phyloP scores from a whole-genome alignment of 1,140 invertebrate species.

The Drosophila nebulosa region DNA sequence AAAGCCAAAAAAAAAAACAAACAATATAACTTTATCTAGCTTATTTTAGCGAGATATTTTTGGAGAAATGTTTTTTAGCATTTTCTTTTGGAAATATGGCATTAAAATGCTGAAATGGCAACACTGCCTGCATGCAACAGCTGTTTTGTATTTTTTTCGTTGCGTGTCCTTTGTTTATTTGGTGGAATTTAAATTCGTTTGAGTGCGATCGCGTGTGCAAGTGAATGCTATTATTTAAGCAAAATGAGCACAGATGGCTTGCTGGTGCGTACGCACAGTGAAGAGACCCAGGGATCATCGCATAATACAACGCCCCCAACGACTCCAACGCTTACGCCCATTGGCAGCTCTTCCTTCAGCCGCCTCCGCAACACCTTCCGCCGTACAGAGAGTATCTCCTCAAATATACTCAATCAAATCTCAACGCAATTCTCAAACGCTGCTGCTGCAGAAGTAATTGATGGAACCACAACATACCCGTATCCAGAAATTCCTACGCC shows the following conservation, averaged over 20 bases:
- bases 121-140: slow-evolving; percentile 44
- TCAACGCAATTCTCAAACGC: slow-evolving; percentile 72
- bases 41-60: no score
- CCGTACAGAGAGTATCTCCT: slow-evolving; percentile 70
- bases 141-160: slow-evolving; percentile 46
- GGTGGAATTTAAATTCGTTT: neutral
- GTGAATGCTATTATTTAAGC: slow-evolving; percentile 13
- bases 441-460: slow-evolving; percentile 67
- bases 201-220: neutral
- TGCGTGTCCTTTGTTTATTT: slow-evolving; percentile 56
- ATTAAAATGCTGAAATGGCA: no score
- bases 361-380: slow-evolving; percentile 73
- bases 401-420: slow-evolving; percentile 67
- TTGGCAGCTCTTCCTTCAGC: slow-evolving; percentile 61
- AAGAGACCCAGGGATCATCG: slow-evolving; percentile 47
- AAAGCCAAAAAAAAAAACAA: no score
- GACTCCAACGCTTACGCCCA: slow-evolving; percentile 37
- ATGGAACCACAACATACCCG: slow-evolving; percentile 63
- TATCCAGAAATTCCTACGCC: slow-evolving; percentile 30
- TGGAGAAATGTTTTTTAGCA: no score
- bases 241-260: slow-evolving; percentile 69
- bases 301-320: slow-evolving; percentile 36
- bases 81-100: no score
- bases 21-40: no score
- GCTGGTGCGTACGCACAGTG: slow-evolving; percentile 62